phyloP scores from a whole-genome alignment of 2,888 invertebrate species.

The Cheilosia variabilis region DNA sequence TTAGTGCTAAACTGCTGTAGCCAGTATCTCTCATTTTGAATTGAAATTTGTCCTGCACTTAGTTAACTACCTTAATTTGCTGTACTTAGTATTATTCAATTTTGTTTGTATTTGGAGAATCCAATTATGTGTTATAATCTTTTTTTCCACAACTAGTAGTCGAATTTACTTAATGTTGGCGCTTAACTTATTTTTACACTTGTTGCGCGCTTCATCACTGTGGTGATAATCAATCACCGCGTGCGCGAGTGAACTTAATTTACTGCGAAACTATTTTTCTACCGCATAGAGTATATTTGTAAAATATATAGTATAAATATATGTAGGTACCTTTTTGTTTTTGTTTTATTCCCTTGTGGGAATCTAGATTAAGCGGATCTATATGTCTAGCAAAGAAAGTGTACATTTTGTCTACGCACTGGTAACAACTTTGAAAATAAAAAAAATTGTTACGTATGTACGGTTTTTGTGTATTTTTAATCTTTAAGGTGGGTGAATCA shows the following conservation, averaged over 20 bases:
- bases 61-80: constrained; percentile 28
- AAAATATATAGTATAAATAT: constrained; percentile 31
- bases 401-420: constrained; percentile 38
- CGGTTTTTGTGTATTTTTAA: background rate
- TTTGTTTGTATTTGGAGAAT: constrained; percentile 2
- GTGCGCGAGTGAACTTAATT: background rate
- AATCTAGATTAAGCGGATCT: constrained; percentile 53
- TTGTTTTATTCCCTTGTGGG: constrained; percentile 20
- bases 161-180: constrained; percentile 42
- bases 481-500: background rate
- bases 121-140: no score
- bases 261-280: constrained; percentile 58
- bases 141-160: constrained; percentile 4
- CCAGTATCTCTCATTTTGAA: constrained; percentile 33
- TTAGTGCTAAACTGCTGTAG: constrained; percentile 8
- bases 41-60: constrained; percentile 26
- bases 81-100: constrained; percentile 35
- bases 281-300: constrained; percentile 58
- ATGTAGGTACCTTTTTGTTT: constrained; percentile 26
- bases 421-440: constrained; percentile 12
- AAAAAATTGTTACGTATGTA: background rate
- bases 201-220: constrained; percentile 7
- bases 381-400: background rate
- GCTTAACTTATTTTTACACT: constrained; percentile 37
- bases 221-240: background rate